A percentile compares a stretch with the other conserved stretches of the same genome.
Evolutionary conservation across 2,797 vertebrate species (phyloP).

Genomic region (Ctenochaetus hawaiiensis): DNA sequence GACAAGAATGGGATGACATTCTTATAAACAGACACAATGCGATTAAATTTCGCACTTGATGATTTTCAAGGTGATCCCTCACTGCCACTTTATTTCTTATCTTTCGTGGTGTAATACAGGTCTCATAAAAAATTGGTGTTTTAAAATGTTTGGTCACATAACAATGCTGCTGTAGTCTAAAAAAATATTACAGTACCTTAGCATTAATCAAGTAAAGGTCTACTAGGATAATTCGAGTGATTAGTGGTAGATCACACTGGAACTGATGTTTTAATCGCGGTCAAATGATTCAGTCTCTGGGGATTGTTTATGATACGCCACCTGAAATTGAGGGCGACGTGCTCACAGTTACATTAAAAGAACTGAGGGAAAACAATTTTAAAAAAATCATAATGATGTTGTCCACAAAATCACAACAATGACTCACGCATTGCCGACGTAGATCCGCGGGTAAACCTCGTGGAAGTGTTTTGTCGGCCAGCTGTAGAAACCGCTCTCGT

Average conservation of each 20-base stretch:
- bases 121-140: no score
- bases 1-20: not conserved
- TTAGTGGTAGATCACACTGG: no score
- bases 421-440: constrained; percentile 95
- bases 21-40: not conserved
- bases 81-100: not conserved
- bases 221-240: no score
- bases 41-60: not conserved
- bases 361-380: no score
- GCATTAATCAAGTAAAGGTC: no score
- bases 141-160: no score
- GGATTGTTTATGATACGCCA: not conserved
- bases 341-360: not conserved
- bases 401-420: not conserved
- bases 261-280: not conserved
- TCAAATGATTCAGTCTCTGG: not conserved
- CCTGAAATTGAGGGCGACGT: not conserved
- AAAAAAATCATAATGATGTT: no score
- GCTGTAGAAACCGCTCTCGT: constrained; percentile 91
- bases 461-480: constrained; percentile 91
- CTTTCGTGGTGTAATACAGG: not conserved
- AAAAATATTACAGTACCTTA: no score
- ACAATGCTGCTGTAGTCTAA: no score
- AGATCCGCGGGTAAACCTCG: constrained; percentile 91
- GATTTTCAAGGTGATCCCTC: not conserved